phyloP scores from a whole-genome alignment of 1,140 invertebrate genomes.

The Drosophila nigromelanica region DNA sequence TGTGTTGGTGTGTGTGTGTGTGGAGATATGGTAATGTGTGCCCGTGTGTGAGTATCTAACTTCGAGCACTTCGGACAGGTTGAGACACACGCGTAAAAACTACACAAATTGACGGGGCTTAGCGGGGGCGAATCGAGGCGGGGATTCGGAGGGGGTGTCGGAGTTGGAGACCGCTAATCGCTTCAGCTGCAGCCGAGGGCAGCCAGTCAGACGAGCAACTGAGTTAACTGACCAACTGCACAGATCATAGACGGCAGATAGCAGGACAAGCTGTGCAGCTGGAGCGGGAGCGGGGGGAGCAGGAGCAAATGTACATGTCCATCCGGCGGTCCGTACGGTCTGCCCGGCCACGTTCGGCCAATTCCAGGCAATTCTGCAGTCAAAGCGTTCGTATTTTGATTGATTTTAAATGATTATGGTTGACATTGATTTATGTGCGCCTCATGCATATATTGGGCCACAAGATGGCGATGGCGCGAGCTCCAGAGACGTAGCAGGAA shows the following conservation, averaged over 20 bases:
- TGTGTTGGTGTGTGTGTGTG: constrained; percentile 19
- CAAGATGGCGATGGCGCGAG: constrained; percentile 57
- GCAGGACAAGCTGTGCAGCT: constrained; percentile 34
- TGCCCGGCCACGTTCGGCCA: constrained; percentile 66
- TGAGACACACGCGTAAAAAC: constrained; percentile 81
- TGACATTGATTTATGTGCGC: constrained; percentile 84
- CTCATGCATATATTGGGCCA: constrained; percentile 83
- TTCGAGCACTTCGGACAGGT: constrained; percentile 70
- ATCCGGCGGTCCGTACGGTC: constrained; percentile 20
- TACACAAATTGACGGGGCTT: constrained; percentile 69
- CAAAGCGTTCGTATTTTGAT: constrained; percentile 84
- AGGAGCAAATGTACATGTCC: constrained; percentile 39
- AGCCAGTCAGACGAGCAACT: constrained; percentile 42
- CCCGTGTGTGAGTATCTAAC: constrained; percentile 62
- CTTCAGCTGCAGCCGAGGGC: constrained; percentile 62
- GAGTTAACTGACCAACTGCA: constrained; percentile 73
- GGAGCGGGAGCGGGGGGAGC: constrained; percentile 5
- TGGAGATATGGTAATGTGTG: constrained; percentile 57
- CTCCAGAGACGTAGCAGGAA: constrained; percentile 14
- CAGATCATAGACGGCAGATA: constrained; percentile 83
- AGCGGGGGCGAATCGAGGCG: constrained; percentile 32
- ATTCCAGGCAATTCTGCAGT: constrained; percentile 82
- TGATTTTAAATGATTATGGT: constrained; percentile 84
- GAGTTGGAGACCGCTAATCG: constrained; percentile 68
- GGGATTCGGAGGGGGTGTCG: not conserved